Evolutionary conservation across 2,888 invertebrate species (phyloP), one percentile per base, ranked within the genome.

Genomic region (Eurytoma californica): DNA sequence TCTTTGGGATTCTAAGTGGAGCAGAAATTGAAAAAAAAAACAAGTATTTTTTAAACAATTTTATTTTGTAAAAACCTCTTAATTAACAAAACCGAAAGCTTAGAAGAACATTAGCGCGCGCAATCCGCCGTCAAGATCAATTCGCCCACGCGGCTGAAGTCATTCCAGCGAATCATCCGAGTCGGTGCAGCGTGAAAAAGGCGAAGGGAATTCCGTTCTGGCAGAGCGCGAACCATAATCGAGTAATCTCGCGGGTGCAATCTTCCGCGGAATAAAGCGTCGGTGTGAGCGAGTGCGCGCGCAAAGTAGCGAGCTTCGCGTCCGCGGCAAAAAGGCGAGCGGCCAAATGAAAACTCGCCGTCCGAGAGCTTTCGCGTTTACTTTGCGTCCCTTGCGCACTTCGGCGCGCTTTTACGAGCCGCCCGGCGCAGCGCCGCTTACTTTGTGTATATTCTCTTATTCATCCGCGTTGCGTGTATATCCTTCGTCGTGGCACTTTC

Each of bases 181-280:
- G 39, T 7, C 39, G 39, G 2, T 39, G 39, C 7, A 39, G 39
- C 39, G 39, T 39, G 39, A 39, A 39, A 39, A 39, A 39, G 39
- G 28, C 28, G n/a, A 30, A 14, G 61, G 30, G 61, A 30, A 16
- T 16, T 28, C 14, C 28, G 24, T 60, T 60, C 60, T 39, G 60
- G 20, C 18, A 24, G 60, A 28, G 24, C 24, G 24, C 24, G 24
- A 24, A 13, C 24, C 16, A 60, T 28, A 60, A 74, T 66, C 67
- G 74, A 67, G 74, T 74, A 74, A 74, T 74, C 67, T 74, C 67
- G 58, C 67, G 60, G 20, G 66, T 24, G 57, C 58, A 58, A 69
- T 69, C 69, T 69, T 57, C 20, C 69, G 47, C 28, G 49, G 47
- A 47, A 60, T 49, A 24, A 70, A 70, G 60, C 49, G 49, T 16